Percentiles rank a stretch among this genome's conserved stretches.
Conservation (phyloP, 2,113 vertebrate species). For the Coreoperca whiteheadi region DNA sequence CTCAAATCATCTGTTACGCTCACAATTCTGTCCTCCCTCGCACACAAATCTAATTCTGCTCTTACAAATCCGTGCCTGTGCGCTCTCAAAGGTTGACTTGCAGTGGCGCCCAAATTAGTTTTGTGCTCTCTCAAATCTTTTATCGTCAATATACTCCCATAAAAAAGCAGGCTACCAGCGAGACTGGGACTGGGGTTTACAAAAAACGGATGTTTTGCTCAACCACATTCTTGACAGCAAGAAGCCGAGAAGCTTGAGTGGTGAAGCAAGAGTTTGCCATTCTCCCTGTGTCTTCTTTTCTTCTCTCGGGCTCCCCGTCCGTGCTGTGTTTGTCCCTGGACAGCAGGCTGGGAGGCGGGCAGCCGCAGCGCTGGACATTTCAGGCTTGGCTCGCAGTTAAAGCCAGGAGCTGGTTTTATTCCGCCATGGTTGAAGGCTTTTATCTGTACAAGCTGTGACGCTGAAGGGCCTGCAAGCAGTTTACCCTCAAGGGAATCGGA, state of each 20-base stretch:
- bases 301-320: slow-evolving; percentile 13
- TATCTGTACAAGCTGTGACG: slow-evolving; percentile 39
- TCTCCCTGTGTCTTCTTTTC: slow-evolving; percentile 36
- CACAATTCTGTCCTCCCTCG: not conserved
- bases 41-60: not conserved
- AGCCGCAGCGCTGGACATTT: slow-evolving; percentile 31
- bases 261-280: slow-evolving; percentile 56
- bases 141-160: not conserved
- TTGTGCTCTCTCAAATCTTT: not conserved
- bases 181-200: slow-evolving; percentile 25
- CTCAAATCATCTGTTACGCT: not conserved
- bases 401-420: slow-evolving; percentile 34
- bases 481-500: slow-evolving; percentile 49
- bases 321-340: slow-evolving; percentile 50
- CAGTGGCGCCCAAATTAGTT: not conserved
- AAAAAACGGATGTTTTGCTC: slow-evolving; percentile 35
- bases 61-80: not conserved
- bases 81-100: not conserved
- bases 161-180: slow-evolving; percentile 4
- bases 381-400: slow-evolving; percentile 49
- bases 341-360: slow-evolving; percentile 51
- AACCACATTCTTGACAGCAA: slow-evolving; percentile 42
- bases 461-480: slow-evolving; percentile 35
- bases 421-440: slow-evolving; percentile 28
- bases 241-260: slow-evolving; percentile 48